Conservation (phyloP, 1,140 invertebrate genomes). For the Grapholita molesta region DNA sequence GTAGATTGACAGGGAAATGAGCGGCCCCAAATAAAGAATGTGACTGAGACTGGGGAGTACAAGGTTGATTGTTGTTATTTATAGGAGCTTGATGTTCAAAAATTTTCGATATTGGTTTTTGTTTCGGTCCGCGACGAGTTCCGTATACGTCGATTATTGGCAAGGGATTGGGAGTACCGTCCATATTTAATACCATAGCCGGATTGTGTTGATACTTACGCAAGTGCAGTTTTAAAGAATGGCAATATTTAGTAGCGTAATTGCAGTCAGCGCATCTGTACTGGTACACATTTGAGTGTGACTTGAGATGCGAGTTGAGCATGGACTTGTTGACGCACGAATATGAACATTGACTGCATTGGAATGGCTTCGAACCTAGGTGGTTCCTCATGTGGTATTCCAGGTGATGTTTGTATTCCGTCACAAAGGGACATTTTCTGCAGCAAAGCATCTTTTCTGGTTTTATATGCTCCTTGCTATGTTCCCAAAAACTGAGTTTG, state of each 20-base stretch:
- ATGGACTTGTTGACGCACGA: constrained; percentile 99
- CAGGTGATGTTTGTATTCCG: constrained; percentile 99
- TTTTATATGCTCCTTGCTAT: constrained; percentile 94
- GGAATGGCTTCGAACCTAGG: constrained; percentile 96
- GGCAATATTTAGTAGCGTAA: constrained; percentile 99
- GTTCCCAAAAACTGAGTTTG: constrained; percentile 96
- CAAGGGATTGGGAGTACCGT: constrained; percentile 91
- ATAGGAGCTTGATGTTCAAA: constrained; percentile 47
- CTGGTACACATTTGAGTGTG: constrained; percentile 97
- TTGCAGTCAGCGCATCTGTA: constrained; percentile 96
- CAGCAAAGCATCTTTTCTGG: constrained; percentile 95
- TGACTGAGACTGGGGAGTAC: constrained; percentile 48
- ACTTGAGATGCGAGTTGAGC: constrained; percentile 99
- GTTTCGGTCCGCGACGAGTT: constrained; percentile 90
- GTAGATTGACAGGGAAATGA: constrained; percentile 68
- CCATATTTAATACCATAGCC: constrained; percentile 90
- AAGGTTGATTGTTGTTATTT: constrained; percentile 39
- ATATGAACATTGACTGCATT: constrained; percentile 95
- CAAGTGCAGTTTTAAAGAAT: constrained; percentile 97
- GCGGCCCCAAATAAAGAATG: constrained; percentile 61
- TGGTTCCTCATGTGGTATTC: constrained; percentile 99
- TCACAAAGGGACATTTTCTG: constrained; percentile 96
- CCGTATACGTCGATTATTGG: constrained; percentile 95
- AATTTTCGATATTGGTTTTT: constrained; percentile 74
- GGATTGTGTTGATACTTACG: constrained; percentile 94